Evolutionary conservation across 2,113 vertebrate species (phyloP).

Genomic region (Hippocampus comes): DNA sequence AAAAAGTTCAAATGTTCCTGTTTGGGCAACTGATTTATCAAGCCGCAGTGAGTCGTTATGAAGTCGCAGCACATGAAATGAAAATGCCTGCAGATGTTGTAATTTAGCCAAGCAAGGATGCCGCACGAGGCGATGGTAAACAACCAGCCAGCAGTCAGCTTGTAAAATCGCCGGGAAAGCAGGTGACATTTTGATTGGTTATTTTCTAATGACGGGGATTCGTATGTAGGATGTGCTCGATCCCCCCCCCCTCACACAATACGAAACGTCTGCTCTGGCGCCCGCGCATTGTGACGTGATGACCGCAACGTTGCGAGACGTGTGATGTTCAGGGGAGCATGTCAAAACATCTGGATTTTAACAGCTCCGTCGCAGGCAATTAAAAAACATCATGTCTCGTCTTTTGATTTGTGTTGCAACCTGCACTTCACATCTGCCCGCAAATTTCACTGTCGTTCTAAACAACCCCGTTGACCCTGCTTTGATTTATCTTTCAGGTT

Average conservation of each 20-base stretch:
- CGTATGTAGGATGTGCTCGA: conserved; percentile 67
- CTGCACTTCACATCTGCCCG: conserved; percentile 59
- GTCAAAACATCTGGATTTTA: conserved; percentile 96
- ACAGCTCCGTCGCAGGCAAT: conserved; percentile 95
- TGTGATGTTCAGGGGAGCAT: conserved; percentile 71
- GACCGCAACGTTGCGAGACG: conserved; percentile 54
- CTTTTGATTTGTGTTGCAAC: conserved; percentile 90
- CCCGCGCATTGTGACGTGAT: conserved; percentile 33
- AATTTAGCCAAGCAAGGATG: conserved; percentile 72
- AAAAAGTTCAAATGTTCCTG: conserved; percentile 10
- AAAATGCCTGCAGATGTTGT: conserved; percentile 72
- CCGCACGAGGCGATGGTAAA: conserved; percentile 68
- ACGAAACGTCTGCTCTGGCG: conserved; percentile 17
- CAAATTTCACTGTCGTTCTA: not conserved
- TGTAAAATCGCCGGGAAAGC: conserved; percentile 71
- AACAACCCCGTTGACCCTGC: conserved; percentile 2
- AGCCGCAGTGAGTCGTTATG: conserved; percentile 60
- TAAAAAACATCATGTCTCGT: conserved; percentile 91
- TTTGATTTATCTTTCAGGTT: conserved; percentile 75
- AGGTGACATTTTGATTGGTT: conserved; percentile 75
- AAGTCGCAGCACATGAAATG: conserved; percentile 68
- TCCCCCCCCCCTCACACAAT: conserved; percentile 9
- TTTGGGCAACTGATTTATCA: conserved; percentile 58
- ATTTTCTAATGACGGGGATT: conserved; percentile 72
- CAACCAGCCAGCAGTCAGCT: conserved; percentile 60